Evolutionary conservation across 2,888 invertebrate genomes (phyloP).

Genomic region (Ichneumoninae sp.): DNA sequence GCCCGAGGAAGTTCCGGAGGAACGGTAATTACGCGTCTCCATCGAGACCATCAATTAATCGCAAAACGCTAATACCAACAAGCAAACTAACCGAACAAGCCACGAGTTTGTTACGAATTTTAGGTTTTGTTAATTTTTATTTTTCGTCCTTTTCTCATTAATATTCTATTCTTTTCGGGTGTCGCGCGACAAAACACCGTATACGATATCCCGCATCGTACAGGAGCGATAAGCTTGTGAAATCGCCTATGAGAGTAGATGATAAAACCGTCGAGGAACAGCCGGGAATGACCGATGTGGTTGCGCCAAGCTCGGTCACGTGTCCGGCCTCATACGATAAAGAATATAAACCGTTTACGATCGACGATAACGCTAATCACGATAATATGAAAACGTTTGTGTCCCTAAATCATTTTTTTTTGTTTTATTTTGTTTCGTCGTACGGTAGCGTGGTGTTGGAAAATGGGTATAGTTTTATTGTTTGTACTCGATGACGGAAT

Average conservation of each 20-base stretch:
- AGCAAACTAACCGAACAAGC: background rate
- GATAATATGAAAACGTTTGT: constrained; percentile 74
- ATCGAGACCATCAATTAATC: background rate
- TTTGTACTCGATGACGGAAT: background rate
- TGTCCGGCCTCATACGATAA: constrained; percentile 26
- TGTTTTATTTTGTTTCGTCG: constrained; percentile 51
- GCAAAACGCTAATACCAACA: background rate
- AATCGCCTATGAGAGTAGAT: constrained; percentile 32
- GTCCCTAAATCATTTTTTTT: constrained; percentile 65
- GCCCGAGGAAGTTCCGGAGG: constrained; percentile 73
- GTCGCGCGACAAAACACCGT: background rate
- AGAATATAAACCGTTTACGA: constrained; percentile 25
- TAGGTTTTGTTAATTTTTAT: background rate
- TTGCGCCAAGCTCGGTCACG: background rate
- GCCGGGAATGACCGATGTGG: background rate
- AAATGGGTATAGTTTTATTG: constrained; percentile 10
- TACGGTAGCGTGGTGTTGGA: constrained; percentile 69
- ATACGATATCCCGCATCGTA: constrained; percentile 30
- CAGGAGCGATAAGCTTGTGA: constrained; percentile 57
- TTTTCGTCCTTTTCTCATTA: constrained; percentile 20
- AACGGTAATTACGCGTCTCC: constrained; percentile 65
- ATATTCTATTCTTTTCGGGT: constrained; percentile 15
- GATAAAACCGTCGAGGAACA: constrained; percentile 50
- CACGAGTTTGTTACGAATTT: background rate
- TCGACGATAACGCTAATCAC: constrained; percentile 69